Conservation (phyloP, 2,888 invertebrate genomes). For the Drosophila pseudotalamancana region DNA sequence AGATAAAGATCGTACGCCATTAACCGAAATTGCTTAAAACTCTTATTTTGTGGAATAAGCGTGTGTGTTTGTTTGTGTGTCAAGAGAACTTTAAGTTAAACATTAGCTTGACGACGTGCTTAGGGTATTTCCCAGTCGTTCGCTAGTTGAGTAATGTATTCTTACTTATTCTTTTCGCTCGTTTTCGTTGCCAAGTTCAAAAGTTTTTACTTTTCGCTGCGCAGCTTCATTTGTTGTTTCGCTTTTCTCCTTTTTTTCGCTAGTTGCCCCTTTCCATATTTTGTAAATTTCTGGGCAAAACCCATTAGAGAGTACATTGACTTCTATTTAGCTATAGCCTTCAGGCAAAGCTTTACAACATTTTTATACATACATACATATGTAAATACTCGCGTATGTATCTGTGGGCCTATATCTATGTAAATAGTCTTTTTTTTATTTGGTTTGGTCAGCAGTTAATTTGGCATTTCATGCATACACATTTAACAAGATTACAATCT, state of each 20-base stretch:
- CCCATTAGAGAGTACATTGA: constrained; percentile 53
- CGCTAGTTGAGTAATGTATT: no score
- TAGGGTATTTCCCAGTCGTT: no score
- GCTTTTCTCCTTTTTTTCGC: constrained; percentile 10
- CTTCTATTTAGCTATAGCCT: constrained; percentile 22
- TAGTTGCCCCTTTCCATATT: constrained; percentile 27
- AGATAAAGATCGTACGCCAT: no score
- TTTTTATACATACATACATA: background rate
- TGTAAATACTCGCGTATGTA: background rate
- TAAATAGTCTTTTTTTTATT: no score
- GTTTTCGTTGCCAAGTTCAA: constrained; percentile 72
- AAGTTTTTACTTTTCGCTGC: constrained; percentile 28
- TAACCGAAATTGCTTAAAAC: no score
- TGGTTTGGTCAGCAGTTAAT: constrained; percentile 11
- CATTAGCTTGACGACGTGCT: no score
- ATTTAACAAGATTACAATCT: background rate
- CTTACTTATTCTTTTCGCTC: constrained; percentile 5
- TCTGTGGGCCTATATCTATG: background rate
- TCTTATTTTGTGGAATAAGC: no score
- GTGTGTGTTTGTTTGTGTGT: constrained; percentile 25
- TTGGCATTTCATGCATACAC: constrained; percentile 3
- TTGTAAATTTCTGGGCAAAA: constrained; percentile 18
- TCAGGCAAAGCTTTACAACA: constrained; percentile 17
- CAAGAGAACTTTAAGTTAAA: no score
- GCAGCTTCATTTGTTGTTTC: constrained; percentile 21